Conservation (phyloP, 2,797 vertebrate genomes). For the Halcyon badia region DNA sequence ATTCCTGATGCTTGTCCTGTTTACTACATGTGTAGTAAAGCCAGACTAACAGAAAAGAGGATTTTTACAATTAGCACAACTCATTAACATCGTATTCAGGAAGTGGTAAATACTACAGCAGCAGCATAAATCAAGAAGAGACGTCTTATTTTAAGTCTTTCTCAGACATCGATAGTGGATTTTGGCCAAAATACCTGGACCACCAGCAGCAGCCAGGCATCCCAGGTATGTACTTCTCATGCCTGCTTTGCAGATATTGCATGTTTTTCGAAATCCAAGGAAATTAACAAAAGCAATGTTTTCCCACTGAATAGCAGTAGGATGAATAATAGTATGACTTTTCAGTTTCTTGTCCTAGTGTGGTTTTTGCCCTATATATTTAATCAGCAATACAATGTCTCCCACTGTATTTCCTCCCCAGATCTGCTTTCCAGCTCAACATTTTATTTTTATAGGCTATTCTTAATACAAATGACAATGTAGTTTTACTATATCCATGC, state of each 20-base stretch:
- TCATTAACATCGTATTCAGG: not conserved
- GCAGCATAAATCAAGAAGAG: conserved; percentile 37
- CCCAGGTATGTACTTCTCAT: not conserved
- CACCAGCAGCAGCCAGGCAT: not conserved
- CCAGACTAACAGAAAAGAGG: not conserved
- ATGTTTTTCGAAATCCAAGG: not conserved
- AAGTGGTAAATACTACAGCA: not conserved
- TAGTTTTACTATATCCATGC: not conserved
- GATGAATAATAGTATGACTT: not conserved
- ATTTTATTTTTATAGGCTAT: not conserved
- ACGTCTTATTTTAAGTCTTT: conserved; percentile 55
- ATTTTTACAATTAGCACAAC: conserved; percentile 30
- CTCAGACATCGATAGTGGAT: not conserved
- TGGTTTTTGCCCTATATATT: not conserved
- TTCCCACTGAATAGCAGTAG: not conserved
- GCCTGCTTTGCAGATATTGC: not conserved
- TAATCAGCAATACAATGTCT: not conserved
- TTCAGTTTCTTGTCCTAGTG: not conserved
- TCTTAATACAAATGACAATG: not conserved
- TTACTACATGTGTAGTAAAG: conserved; percentile 50
- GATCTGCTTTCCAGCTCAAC: not conserved
- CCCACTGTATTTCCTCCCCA: not conserved
- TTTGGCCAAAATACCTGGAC: not conserved
- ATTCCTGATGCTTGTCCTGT: not conserved
- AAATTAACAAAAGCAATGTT: not conserved